Evolutionary conservation across 2,888 invertebrate species (phyloP), one percentile per base, ranked within the genome.

Genomic region (Machimus rusticus): DNA sequence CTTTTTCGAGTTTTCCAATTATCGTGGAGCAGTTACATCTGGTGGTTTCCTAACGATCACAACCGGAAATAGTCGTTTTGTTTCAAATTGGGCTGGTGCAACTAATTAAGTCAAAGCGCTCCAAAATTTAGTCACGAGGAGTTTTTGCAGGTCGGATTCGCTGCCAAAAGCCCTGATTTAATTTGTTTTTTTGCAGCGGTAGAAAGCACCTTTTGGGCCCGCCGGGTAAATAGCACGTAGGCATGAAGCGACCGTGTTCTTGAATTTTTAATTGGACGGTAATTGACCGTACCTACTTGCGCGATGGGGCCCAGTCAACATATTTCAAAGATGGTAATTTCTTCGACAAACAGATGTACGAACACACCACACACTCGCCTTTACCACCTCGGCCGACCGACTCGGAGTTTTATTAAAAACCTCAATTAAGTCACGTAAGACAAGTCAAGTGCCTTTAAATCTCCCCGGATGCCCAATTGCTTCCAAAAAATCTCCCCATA

Each of bases 31-130:
- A 55, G 81, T 81, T 51, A 81, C 39, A 66, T 74, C 66, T 39
- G 34, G 84, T 37, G 57, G 19, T 84, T 84, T 84, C 84, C 39
- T 39, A 57, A 84, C 39, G 14, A 66, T 23, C 66, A 12, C 9
- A 66, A 66, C 66, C 84, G 84, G 84, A 84, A 84, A 84, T 84
- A 16, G 74, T 84, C 84, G 74, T 84, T 84, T 84, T 84, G 39
- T 84, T 74, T 84, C 39, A 39, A 84, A 84, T 66, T 66, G 34
- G 37, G 28, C 74, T 23, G 81, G 31, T 55, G 84, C 39, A 84
- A 46, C 84, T 57, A 84, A 84, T 84, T 66, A 66, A 66, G 84
- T 57, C 74, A 14, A 84, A 39, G 74, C 37, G 37, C 84, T 37
- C 74, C 19, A 5, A 81, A 55, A 55, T 81, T 81, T 51, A 51